Base-by-base conservation (phyloP, 2,797 vertebrate genomes). In the Podarcis lilfordi region DNA sequence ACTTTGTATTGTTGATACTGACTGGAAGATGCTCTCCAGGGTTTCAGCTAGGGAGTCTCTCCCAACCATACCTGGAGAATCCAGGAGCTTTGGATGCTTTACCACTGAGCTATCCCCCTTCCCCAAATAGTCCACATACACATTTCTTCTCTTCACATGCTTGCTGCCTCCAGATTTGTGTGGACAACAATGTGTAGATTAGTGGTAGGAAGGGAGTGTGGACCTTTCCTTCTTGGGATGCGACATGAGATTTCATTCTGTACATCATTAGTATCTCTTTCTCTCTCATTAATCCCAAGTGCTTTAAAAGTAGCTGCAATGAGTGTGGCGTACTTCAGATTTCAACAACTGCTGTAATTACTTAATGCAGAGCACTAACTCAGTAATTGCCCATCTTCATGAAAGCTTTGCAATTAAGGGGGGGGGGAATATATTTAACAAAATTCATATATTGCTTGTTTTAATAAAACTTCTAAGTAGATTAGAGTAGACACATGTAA, bases 281-380 rank as follows among this genome's bases (percentile, higher is more conserved):
- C 71, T 8, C 37, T 37, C n/a, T 55, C 21, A 6, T n/a, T 23
- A 72, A 19, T 87, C 61, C 50, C n/a, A 19, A 75, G 79, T 82
- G 79, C 17, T 17, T 83, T 81, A 40, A 82, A 87, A 75, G 35
- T 64, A 88, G 32, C 61, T 77, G 40, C 40, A 69, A 37, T 76
- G 66, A 50, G 43, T 50, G 66, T 82, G 19, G 64, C 59, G 45
- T 45, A 29, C 13, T 45, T 77, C 66, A 69, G 23, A 50, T 78
- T 78, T 45, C 37, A 43, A 25, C 43, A 50, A 78, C 76, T 50
- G n/a, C 23, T 69, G n/a, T 77, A 77, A 77, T 43, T 76, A 37
- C 29, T 76, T 88, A 64, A 35, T 76, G 40, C 10, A 68, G 40
- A 64, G 37, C 17, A 13, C 59, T 76, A 76, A 75, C 68, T 50